Evolutionary conservation across 2,888 invertebrate genomes (phyloP).

Genomic region (Dasypogon diadema): DNA sequence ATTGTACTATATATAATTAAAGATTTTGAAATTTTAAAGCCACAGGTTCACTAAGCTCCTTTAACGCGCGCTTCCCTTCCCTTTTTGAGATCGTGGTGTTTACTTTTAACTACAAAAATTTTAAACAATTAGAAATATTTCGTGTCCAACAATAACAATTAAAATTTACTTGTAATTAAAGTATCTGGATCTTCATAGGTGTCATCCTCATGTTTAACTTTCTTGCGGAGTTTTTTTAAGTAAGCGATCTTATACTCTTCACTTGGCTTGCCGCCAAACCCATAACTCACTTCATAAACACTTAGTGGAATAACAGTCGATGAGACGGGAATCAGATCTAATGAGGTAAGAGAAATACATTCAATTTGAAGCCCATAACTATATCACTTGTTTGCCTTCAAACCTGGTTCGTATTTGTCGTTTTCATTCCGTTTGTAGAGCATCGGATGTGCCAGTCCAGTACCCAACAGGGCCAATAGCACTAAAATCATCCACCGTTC

Average conservation of each 20-base stretch:
- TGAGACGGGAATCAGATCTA: conserved; percentile 76
- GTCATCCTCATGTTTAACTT: conserved; percentile 62
- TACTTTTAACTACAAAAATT: conserved; percentile 63
- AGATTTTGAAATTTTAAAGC: too few relatives aligned
- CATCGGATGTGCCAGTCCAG: conserved; percentile 64
- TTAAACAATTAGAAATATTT: conserved; percentile 38
- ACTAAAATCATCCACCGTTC: conserved; percentile 49
- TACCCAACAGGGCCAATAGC: conserved; percentile 52
- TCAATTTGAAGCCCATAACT: not conserved
- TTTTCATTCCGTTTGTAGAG: conserved; percentile 70
- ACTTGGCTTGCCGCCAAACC: conserved; percentile 69
- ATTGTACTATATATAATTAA: too few relatives aligned
- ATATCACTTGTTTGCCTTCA: conserved; percentile 52
- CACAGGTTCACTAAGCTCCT: conserved; percentile 35
- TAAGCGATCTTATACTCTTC: conserved; percentile 68
- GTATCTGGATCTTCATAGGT: conserved; percentile 63
- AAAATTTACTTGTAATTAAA: conserved; percentile 64
- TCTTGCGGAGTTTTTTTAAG: conserved; percentile 66
- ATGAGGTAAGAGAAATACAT: not conserved
- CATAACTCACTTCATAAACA: conserved; percentile 73
- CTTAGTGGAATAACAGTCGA: conserved; percentile 76
- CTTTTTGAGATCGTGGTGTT: conserved; percentile 61
- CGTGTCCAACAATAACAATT: not conserved
- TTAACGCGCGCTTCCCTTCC: conserved; percentile 58
- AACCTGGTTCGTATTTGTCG: conserved; percentile 71